Conservation (phyloP, 2,888 invertebrate species). For the Actias luna region DNA sequence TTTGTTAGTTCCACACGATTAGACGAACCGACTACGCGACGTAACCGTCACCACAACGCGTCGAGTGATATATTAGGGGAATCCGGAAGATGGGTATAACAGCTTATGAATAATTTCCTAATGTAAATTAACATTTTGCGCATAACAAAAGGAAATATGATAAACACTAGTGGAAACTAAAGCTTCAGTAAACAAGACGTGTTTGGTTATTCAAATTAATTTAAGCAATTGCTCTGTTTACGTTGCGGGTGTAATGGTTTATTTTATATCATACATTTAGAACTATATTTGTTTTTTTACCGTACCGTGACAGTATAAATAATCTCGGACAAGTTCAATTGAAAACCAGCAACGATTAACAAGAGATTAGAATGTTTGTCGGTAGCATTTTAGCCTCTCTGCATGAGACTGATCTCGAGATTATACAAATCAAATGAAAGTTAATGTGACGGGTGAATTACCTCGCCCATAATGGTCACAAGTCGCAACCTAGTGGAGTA, state of each 20-base stretch:
- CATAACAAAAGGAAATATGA: conserved; percentile 13
- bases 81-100: conserved; percentile 17
- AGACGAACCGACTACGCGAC: conserved; percentile 24
- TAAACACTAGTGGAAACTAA: conserved; percentile 3
- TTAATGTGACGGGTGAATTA: no score
- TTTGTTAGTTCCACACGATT: conserved; percentile 26
- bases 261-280: background rate
- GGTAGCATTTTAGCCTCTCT: no score
- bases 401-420: no score
- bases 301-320: no score
- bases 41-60: conserved; percentile 27
- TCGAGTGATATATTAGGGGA: conserved; percentile 25
- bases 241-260: background rate
- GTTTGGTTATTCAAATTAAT: conserved; percentile 2
- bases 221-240: background rate
- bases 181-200: background rate
- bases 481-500: no score
- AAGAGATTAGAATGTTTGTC: no score
- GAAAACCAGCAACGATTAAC: no score
- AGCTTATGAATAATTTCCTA: conserved; percentile 16
- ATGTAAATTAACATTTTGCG: conserved; percentile 13
- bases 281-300: no score
- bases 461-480: no score
- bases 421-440: no score
- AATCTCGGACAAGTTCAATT: no score